These are phyloP conservation scores for Caenorhabditis macrosperma DNA, from an alignment of 2,888 invertebrate species.

Conservation along the genomic window DNA sequence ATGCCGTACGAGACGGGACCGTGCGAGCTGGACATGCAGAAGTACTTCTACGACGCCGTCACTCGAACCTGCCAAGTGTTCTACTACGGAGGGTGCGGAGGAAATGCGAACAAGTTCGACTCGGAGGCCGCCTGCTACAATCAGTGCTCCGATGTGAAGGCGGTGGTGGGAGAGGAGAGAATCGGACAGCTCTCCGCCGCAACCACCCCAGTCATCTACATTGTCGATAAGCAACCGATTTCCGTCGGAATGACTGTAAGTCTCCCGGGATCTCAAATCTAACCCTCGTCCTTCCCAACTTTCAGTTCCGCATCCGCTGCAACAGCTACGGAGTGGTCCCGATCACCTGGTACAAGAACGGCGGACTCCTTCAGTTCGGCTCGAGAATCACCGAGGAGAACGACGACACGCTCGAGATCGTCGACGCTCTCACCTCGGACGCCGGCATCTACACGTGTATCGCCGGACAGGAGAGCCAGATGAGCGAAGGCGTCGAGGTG, in stretches of 20 bases:
- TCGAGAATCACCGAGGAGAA: constrained; percentile 59
- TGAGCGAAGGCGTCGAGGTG: constrained; percentile 57
- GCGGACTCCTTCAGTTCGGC: constrained; percentile 64
- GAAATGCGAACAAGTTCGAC: constrained; percentile 70
- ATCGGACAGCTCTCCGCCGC: constrained; percentile 36
- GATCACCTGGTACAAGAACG: constrained; percentile 72
- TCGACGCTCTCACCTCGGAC: constrained; percentile 42
- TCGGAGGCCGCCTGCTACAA: constrained; percentile 48
- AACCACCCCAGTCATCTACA: constrained; percentile 52
- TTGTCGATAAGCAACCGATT: constrained; percentile 41
- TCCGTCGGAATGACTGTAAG: constrained; percentile 48
- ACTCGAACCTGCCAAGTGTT: constrained; percentile 71
- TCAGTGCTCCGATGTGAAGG: constrained; percentile 53
- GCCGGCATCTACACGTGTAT: constrained; percentile 54
- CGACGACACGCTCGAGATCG: constrained; percentile 55
- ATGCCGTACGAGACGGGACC: constrained; percentile 71
- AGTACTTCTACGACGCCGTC: constrained; percentile 73
- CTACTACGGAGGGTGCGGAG: constrained; percentile 76
- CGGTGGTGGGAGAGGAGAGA: constrained; percentile 14
- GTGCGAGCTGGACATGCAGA: constrained; percentile 61
- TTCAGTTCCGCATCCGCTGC: constrained; percentile 65
- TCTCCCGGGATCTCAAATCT: neutral
- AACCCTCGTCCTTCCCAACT: neutral
- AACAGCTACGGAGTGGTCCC: constrained; percentile 61
- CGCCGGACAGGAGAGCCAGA: constrained; percentile 53